Conservation (phyloP, 2,888 invertebrate species). For the Gari tellinella region DNA sequence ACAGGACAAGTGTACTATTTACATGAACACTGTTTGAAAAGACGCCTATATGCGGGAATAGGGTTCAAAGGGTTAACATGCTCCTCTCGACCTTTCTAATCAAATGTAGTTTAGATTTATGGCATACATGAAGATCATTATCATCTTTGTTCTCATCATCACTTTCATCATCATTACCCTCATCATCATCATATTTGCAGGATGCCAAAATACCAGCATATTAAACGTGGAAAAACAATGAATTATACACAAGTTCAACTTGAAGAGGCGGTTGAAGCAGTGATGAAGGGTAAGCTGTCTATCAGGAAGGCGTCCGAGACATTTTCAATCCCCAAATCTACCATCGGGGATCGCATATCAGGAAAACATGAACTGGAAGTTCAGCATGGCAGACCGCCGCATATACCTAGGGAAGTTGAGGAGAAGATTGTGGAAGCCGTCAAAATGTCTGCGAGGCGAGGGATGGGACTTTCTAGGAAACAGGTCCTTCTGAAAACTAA, state of each 20-base stretch:
- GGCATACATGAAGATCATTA: no score
- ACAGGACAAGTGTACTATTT: no score
- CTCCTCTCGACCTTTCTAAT: no score
- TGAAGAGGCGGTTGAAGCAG: not conserved
- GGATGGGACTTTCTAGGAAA: not conserved
- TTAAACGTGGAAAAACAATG: not conserved
- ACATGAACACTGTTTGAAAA: no score
- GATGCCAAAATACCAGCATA: no score
- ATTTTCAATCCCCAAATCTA: constrained; percentile 1
- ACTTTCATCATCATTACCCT: no score
- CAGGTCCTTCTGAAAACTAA: not conserved
- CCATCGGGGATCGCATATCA: constrained; percentile 1
- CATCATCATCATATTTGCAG: no score
- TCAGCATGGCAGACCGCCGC: not conserved
- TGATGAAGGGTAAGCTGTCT: constrained; percentile 3
- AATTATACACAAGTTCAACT: not conserved
- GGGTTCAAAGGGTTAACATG: no score
- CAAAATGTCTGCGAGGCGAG: not conserved
- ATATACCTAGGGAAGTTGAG: not conserved
- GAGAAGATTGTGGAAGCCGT: not conserved
- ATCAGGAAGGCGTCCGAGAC: not conserved
- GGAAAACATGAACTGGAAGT: not conserved
- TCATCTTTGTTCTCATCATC: no score
- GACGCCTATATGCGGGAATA: no score
- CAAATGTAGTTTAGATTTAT: no score